Base-by-base conservation (phyloP, 2,888 invertebrate genomes). In the Dynastes grantii region DNA sequence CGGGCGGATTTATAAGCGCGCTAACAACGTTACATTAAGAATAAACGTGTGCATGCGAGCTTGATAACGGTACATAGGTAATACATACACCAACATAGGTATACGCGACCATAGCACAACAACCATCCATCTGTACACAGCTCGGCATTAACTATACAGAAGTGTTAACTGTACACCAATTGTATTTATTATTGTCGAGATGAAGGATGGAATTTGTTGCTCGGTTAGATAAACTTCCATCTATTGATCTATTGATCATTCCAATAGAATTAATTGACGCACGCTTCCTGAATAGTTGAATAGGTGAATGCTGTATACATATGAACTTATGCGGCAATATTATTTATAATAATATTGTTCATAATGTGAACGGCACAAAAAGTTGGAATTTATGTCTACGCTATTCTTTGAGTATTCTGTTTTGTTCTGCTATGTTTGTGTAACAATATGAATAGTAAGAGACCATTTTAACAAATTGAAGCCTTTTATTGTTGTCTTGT, bases 1-100 rank as follows among this genome's bases (percentile, higher is more conserved):
- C 71, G 37, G 71, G 71, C 53, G 71, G 71, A 71, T 71, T 71
- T 71, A 71, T 71, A 58, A 71, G 71, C 55, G 71, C 71, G 40
- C 58, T 55, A 71, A 70, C 70, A 70, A 71, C 55, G 71, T 58
- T 71, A 71, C 37, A 55, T 71, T 71, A 71, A 55, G 55, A 71
- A 58, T 71, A 58, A 71, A 55, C 71, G 55, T 58, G 71, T 58
- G 71, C 55, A 71, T 71, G 55, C n/a, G 51, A 70, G 71, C 71
- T 71, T 71, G 13, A 40, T 71, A 71, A 71, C 71, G 71, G 71
- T 71, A 71, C 70, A 53, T 70, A 53, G 27, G 32, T 11, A 29
- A 37, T 58, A 71, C 37, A 55, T 37, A 71, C 55, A 58, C 22
- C n/a, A 58, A 58, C 55, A 58, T 16, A 58, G 45, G 45, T 11